phyloP scores from a whole-genome alignment of 2,888 invertebrate species.

The Elmis aenea region DNA sequence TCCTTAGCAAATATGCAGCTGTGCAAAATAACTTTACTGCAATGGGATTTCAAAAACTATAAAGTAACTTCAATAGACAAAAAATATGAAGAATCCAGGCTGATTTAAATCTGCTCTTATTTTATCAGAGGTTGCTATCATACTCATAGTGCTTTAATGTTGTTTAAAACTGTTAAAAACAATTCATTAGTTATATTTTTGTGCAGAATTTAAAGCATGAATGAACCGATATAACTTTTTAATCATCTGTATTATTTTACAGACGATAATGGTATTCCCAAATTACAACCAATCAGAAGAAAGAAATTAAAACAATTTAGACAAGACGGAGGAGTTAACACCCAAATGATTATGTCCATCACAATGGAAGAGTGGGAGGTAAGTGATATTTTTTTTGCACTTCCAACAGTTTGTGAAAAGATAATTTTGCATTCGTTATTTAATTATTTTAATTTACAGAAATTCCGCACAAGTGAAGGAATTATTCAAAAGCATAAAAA shows the following conservation, averaged over 20 bases:
- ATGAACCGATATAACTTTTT: constrained; percentile 2
- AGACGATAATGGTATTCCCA: constrained; percentile 31
- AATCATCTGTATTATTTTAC: constrained; percentile 12
- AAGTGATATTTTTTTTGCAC: constrained; percentile 9
- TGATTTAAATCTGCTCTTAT: too few relatives aligned
- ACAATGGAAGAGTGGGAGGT: constrained; percentile 56
- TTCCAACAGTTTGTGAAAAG: not conserved
- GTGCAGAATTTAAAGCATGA: too few relatives aligned
- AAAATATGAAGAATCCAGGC: too few relatives aligned
- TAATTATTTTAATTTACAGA: constrained; percentile 23
- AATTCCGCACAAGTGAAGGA: constrained; percentile 27
- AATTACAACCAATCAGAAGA: constrained; percentile 33
- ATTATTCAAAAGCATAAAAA: constrained; percentile 28
- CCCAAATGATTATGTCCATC: constrained; percentile 55
- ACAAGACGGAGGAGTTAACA: constrained; percentile 39
- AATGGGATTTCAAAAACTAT: too few relatives aligned
- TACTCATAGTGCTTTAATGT: too few relatives aligned
- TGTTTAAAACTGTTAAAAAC: too few relatives aligned
- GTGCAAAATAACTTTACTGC: too few relatives aligned
- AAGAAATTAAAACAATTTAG: constrained; percentile 32
- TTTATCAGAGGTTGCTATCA: too few relatives aligned
- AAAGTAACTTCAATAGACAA: too few relatives aligned
- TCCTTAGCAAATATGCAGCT: too few relatives aligned
- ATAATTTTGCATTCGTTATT: not conserved
- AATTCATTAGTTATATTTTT: too few relatives aligned